Evolutionary conservation across 2,113 vertebrate species (phyloP).

Genomic region (Thinocorus orbignyianus): DNA sequence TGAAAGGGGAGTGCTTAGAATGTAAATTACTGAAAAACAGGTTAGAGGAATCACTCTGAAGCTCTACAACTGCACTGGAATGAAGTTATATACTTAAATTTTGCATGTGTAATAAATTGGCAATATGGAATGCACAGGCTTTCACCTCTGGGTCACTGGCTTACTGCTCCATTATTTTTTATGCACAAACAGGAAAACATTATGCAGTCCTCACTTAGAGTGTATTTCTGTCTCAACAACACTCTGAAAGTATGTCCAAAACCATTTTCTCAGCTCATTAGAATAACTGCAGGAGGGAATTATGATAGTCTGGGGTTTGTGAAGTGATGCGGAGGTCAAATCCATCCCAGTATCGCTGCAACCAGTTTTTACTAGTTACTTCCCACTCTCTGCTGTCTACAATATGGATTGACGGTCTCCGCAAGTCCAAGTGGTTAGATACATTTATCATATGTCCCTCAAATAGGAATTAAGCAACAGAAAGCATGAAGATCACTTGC

Average conservation of each 20-base stretch:
- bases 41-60: not conserved
- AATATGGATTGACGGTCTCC: not conserved
- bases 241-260: not conserved
- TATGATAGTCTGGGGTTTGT: not conserved
- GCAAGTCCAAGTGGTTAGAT: not conserved
- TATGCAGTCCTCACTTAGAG: not conserved
- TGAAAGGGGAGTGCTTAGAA: not conserved
- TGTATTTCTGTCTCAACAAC: not conserved
- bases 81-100: constrained; percentile 17
- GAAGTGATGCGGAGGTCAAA: not conserved
- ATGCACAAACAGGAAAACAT: constrained; percentile 29
- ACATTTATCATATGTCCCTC: not conserved
- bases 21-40: not conserved
- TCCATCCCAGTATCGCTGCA: not conserved
- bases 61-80: not conserved
- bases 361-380: not conserved
- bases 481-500: not conserved
- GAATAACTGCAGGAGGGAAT: constrained; percentile 7
- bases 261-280: constrained; percentile 23
- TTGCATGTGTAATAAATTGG: constrained; percentile 1
- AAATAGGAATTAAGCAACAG: not conserved
- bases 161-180: constrained; percentile 36
- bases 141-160: constrained; percentile 28
- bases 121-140: not conserved
- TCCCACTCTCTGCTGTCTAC: not conserved